phyloP scores from a whole-genome alignment of 2,113 vertebrate species.

The Blennius ocellaris region DNA sequence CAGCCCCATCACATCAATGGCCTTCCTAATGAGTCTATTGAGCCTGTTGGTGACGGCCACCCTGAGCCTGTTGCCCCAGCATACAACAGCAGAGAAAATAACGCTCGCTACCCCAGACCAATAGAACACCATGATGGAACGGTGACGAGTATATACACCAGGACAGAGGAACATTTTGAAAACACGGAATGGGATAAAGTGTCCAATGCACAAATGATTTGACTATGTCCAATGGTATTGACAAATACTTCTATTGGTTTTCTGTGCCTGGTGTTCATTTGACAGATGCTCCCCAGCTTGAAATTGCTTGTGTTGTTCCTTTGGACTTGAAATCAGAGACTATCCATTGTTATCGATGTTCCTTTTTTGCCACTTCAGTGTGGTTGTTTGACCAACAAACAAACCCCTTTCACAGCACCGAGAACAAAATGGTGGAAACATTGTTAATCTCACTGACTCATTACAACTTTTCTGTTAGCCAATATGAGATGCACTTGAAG shows the following conservation, averaged over 20 bases:
- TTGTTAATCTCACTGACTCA: background rate
- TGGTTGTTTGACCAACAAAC: constrained; percentile 2
- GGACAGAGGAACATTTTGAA: constrained; percentile 6
- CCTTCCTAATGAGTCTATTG: too few species aligned
- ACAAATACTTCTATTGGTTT: constrained; percentile 48
- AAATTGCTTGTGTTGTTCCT: constrained; percentile 40
- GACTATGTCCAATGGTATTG: constrained; percentile 36
- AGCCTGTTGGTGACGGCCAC: too few species aligned
- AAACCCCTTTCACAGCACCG: constrained; percentile 3
- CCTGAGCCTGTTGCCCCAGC: too few species aligned
- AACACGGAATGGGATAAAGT: constrained; percentile 20
- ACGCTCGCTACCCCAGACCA: too few species aligned
- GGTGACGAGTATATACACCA: constrained; percentile 34
- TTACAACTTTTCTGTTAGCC: background rate
- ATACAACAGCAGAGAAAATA: too few species aligned
- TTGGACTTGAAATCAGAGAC: constrained; percentile 41
- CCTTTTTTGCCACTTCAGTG: background rate
- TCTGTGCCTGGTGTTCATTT: constrained; percentile 37
- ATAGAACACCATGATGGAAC: background rate
- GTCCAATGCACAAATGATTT: constrained; percentile 51
- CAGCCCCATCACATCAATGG: too few species aligned
- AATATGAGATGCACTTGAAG: constrained; percentile 7
- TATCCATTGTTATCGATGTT: constrained; percentile 13
- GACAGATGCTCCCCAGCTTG: constrained; percentile 24
- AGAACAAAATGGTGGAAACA: constrained; percentile 2